phyloP scores from a whole-genome alignment of 2,888 invertebrate genomes.

The Trichopria drosophilae region DNA sequence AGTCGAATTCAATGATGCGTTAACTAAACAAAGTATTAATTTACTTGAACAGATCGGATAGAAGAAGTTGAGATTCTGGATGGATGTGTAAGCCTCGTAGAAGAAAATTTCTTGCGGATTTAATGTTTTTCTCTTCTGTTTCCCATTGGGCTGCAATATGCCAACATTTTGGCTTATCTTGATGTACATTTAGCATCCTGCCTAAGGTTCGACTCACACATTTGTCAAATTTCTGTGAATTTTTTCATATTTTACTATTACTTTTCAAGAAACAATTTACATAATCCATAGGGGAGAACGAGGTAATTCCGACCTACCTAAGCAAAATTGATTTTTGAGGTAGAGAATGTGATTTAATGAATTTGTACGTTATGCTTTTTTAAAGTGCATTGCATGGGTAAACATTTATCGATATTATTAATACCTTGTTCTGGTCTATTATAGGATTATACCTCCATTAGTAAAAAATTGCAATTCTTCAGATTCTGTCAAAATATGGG shows the following conservation, averaged over 20 bases:
- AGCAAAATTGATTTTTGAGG: too few species aligned
- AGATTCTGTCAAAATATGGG: too few species aligned
- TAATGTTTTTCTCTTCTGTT: slow-evolving; percentile 68
- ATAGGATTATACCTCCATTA: too few species aligned
- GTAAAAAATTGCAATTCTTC: too few species aligned
- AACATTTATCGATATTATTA: too few species aligned
- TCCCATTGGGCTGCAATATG: slow-evolving; percentile 79
- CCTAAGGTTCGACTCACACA: slow-evolving; percentile 54
- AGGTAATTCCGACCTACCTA: too few species aligned
- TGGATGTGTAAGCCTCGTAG: slow-evolving; percentile 78
- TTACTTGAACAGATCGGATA: slow-evolving; percentile 70
- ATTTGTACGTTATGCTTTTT: too few species aligned
- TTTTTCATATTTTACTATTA: slow-evolving; percentile 19
- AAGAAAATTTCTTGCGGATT: slow-evolving; percentile 72
- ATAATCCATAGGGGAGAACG: too few species aligned
- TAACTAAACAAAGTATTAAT: slow-evolving; percentile 2
- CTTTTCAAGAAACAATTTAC: slow-evolving; percentile 18
- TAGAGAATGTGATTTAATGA: too few species aligned
- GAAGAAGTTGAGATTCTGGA: slow-evolving; percentile 69
- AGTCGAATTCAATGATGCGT: slow-evolving; percentile 5
- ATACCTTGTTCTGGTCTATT: too few species aligned
- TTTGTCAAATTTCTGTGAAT: slow-evolving; percentile 48
- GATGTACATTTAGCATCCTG: slow-evolving; percentile 66
- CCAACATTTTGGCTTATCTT: slow-evolving; percentile 77
- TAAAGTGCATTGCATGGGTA: too few species aligned